phyloP scores from a whole-genome alignment of 1,140 invertebrate genomes.

The Temnothorax curvispinosus region DNA sequence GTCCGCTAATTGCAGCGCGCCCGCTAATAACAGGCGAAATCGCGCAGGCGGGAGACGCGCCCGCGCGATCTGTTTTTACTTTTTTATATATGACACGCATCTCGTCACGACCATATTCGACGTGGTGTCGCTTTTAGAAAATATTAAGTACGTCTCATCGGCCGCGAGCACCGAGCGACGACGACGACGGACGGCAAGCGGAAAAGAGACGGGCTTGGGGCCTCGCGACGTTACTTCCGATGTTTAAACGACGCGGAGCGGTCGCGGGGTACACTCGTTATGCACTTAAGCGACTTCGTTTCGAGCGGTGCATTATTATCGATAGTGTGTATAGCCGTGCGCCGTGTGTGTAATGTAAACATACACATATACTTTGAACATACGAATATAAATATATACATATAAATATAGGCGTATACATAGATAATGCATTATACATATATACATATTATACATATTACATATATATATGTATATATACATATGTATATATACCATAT shows the following conservation, averaged over 20 bases:
- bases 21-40: neutral
- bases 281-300: slow-evolving; percentile 52
- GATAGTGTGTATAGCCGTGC: slow-evolving; percentile 55
- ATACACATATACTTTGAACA: slow-evolving; percentile 57
- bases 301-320: slow-evolving; percentile 52
- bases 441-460: slow-evolving; percentile 59
- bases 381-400: slow-evolving; percentile 73
- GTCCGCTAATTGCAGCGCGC: neutral
- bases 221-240: slow-evolving; percentile 29
- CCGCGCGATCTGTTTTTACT: slow-evolving; percentile 53
- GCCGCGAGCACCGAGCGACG: neutral
- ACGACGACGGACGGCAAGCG: too few relatives aligned
- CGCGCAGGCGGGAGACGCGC: neutral
- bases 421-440: slow-evolving; percentile 58
- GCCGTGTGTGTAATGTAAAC: slow-evolving; percentile 42
- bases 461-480: slow-evolving; percentile 60
- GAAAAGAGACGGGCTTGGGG: neutral
- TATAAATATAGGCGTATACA: slow-evolving; percentile 65
- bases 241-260: slow-evolving; percentile 24
- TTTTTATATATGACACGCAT: slow-evolving; percentile 52
- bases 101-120: slow-evolving; percentile 34
- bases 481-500: slow-evolving; percentile 61
- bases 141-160: neutral
- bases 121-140: neutral
- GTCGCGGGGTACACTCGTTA: slow-evolving; percentile 62